Percentiles rank a stretch among this genome's conserved stretches.
Evolutionary conservation across 2,888 invertebrate genomes (phyloP).

Genomic region (Dolomedes plantarius): DNA sequence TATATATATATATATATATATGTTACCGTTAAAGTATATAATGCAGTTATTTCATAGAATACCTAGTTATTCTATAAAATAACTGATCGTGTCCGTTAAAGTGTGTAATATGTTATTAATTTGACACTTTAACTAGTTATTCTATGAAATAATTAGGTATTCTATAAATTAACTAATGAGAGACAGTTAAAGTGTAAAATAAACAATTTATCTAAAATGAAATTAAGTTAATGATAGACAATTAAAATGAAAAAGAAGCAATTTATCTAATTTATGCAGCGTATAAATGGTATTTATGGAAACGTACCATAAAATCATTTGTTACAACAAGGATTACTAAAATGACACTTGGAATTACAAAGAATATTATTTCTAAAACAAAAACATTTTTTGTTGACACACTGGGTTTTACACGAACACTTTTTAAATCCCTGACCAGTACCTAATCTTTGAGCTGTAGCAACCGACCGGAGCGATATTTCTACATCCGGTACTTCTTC

Average conservation of each 20-base stretch:
- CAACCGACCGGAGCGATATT: conserved; percentile 29
- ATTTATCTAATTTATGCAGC: conserved; percentile 59
- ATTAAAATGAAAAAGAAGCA: conserved; percentile 33
- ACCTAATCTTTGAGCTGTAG: no score
- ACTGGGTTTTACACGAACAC: no score
- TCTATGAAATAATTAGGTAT: conserved; percentile 15
- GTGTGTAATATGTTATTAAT: conserved; percentile 57
- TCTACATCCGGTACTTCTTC: conserved; percentile 26
- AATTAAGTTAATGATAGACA: conserved; percentile 15
- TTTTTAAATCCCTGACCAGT: no score
- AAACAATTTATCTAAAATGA: conserved; percentile 20
- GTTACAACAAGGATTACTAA: no score
- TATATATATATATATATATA: conserved; percentile 13
- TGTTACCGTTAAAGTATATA: conserved; percentile 66
- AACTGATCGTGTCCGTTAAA: conserved; percentile 62
- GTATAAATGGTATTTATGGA: conserved; percentile 59
- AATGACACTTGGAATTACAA: no score
- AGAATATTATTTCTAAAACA: no score
- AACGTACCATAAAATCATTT: conserved; percentile 50
- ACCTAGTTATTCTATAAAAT: conserved; percentile 60
- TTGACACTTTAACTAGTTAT: conserved; percentile 56
- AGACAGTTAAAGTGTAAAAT: conserved; percentile 16
- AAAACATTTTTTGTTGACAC: no score
- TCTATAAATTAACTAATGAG: conserved; percentile 14
- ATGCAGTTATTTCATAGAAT: conserved; percentile 65